A percentile compares a stretch with the other conserved stretches of the same genome.
phyloP scores from a whole-genome alignment of 2,888 invertebrate genomes.

The Pomacea canaliculata region DNA sequence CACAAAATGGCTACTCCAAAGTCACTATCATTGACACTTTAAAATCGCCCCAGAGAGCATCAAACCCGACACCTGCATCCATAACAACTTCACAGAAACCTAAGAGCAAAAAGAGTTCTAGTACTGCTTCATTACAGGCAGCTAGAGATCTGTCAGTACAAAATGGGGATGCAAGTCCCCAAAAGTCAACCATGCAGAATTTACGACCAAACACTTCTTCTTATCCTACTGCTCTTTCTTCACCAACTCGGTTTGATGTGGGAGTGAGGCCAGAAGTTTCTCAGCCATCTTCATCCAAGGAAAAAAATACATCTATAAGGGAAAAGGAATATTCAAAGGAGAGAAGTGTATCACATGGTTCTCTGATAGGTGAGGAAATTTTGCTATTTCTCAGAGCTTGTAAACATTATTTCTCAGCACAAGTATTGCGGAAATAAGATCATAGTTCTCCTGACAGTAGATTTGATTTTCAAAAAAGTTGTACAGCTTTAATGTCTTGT shows the following conservation, averaged over 20 bases:
- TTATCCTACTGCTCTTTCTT: constrained; percentile 16
- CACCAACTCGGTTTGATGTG: constrained; percentile 51
- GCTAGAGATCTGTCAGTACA: not conserved
- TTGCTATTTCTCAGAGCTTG: too few relatives aligned
- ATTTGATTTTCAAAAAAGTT: too few relatives aligned
- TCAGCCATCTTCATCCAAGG: constrained; percentile 17
- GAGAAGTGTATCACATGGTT: too few relatives aligned
- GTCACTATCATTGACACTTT: constrained; percentile 17
- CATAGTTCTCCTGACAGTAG: too few relatives aligned
- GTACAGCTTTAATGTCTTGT: too few relatives aligned
- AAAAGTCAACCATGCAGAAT: not conserved
- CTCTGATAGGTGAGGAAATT: too few relatives aligned
- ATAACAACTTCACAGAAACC: not conserved
- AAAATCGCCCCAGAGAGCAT: not conserved
- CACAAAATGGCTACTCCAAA: constrained; percentile 4
- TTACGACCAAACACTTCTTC: not conserved
- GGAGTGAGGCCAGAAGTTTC: constrained; percentile 33
- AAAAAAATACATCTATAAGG: too few relatives aligned
- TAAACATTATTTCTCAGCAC: too few relatives aligned
- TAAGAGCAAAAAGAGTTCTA: not conserved
- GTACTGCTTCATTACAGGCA: not conserved
- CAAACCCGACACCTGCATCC: not conserved
- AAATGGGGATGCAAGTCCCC: not conserved
- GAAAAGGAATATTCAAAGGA: too few relatives aligned
- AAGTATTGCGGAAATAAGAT: too few relatives aligned